Evolutionary conservation across 2,113 vertebrate species (phyloP).

Genomic region (Hypocryptadius cinnamomeus): DNA sequence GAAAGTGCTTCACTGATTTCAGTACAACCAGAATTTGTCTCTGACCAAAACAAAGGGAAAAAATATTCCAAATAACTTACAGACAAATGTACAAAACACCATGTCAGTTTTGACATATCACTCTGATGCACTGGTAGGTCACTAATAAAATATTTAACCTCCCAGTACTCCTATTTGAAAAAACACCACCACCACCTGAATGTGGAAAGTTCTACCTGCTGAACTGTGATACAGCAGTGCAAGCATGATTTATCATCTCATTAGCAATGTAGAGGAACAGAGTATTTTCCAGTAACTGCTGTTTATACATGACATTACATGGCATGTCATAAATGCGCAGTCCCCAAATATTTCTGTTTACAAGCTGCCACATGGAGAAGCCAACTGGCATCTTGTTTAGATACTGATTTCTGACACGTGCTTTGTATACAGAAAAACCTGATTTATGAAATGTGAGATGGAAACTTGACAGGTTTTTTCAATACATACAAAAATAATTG

Average conservation of each 20-base stretch:
- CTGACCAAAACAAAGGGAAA: not conserved
- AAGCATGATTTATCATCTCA: not conserved
- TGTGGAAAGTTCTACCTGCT: not conserved
- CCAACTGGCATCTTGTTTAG: slow-evolving; percentile 54
- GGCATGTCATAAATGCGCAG: slow-evolving; percentile 26
- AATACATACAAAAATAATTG: slow-evolving; percentile 21
- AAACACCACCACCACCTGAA: not conserved
- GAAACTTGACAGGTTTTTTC: slow-evolving; percentile 12
- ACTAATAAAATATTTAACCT: not conserved
- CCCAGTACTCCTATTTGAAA: not conserved
- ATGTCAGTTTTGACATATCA: rapidly evolving
- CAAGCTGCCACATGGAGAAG: slow-evolving; percentile 56
- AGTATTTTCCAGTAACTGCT: slow-evolving; percentile 1
- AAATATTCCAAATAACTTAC: not conserved
- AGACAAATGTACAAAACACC: not conserved
- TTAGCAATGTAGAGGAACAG: slow-evolving; percentile 22
- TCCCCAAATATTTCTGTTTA: slow-evolving; percentile 56
- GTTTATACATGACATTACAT: slow-evolving; percentile 26
- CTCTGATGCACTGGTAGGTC: not conserved
- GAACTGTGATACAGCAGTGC: not conserved
- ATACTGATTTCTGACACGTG: slow-evolving; percentile 37
- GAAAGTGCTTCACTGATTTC: not conserved
- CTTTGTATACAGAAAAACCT: slow-evolving; percentile 23
- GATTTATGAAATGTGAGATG: slow-evolving; percentile 31
- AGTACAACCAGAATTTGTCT: not conserved